These are phyloP conservation scores for Aix galericulata DNA, from an alignment of 2,113 vertebrate genomes.

Conservation along the genomic window DNA sequence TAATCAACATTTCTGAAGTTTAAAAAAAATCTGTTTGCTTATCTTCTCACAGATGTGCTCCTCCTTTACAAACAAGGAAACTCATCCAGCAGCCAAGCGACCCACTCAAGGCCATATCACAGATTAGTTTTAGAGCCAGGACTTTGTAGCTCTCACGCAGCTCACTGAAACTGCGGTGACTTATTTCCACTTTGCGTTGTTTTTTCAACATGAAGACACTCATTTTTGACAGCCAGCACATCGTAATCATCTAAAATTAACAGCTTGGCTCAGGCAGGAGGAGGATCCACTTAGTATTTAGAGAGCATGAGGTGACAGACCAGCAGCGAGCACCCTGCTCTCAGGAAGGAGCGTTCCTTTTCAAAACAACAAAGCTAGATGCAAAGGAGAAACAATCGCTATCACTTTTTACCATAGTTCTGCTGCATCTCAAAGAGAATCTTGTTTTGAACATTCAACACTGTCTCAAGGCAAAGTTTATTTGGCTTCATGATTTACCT, in stretches of 20 bases:
- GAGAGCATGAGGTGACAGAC: background rate
- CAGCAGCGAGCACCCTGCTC: background rate
- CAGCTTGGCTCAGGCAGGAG: background rate
- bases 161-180: background rate
- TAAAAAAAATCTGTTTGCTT: background rate
- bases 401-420: background rate
- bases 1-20: background rate
- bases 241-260: no score
- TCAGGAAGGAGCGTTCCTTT: background rate
- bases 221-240: background rate
- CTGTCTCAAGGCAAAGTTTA: background rate
- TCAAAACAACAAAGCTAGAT: background rate
- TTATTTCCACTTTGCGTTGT: background rate
- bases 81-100: background rate
- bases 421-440: background rate
- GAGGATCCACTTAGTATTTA: background rate
- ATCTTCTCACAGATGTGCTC: background rate
- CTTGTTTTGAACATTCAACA: background rate
- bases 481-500: background rate
- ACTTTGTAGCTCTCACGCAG: background rate
- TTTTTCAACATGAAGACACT: background rate
- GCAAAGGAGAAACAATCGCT: no score
- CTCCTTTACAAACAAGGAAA: background rate
- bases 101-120: background rate
- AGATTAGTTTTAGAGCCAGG: background rate